Evolutionary conservation across 1,140 invertebrate genomes (phyloP), one percentile per base, ranked within the genome.

Genomic region (Drusus annulatus): DNA sequence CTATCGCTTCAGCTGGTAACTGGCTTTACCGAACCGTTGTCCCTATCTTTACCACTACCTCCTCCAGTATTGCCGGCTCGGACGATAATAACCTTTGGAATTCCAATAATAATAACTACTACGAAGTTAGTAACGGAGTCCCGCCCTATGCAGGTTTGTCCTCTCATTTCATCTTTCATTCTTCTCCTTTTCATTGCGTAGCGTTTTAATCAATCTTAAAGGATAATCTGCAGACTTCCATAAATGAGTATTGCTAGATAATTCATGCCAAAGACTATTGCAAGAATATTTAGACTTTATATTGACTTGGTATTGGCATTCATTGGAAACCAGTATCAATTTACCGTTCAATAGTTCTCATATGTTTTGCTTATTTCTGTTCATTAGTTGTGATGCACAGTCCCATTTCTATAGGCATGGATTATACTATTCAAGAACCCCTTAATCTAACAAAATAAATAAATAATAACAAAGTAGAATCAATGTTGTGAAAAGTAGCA

Each of bases 1-100:
- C 88, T 79, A 89, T 90, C 86, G 89, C 89, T 85, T 90, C 91
- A 84, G 89, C 91, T 74, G 87, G 88, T 84, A 87, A 89, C 84
- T 89, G 88, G 87, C 85, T 89, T 36, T 88, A 86, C 81, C 84
- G 89, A 58, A 89, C 89, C 75, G 84, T 90, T 83, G 88, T 87
- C 88, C 87, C 89, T 13, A 86, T 89, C 73, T 86, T 85, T 78
- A 87, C 87, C 73, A 87, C 88, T 76, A 85, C 86, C 74, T 81
- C 85, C 50, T 85, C 85, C 36, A 86, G 19, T 68, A 51, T 77
- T 68, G 71, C 76, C 28, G 58, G 45, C 31, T 63, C 63, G 28
- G 80, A 80, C 19, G 82, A 81, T 68, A 76, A 74, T 62, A 80
- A 78, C 50, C 28, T 74, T 63, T 82, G 80, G 80, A 82, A 81